Evolutionary conservation across 2,888 invertebrate genomes (phyloP).

Genomic region (Tryphoninae sp.): DNA sequence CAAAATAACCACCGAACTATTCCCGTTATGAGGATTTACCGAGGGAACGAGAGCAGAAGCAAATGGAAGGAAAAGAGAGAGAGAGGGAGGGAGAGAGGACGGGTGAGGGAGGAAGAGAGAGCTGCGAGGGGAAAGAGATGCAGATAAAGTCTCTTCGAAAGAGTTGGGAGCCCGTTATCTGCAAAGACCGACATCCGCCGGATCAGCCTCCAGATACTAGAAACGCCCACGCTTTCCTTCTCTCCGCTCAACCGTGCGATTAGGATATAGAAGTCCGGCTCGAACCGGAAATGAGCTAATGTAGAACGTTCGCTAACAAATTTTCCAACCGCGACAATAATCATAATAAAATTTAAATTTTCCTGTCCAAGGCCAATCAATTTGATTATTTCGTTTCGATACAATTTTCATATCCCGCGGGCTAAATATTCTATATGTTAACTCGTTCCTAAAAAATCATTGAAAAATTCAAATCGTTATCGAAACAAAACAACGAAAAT

Average conservation of each 20-base stretch:
- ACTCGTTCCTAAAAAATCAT: background rate
- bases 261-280: constrained; percentile 58
- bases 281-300: constrained; percentile 61
- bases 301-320: constrained; percentile 34
- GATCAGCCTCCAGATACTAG: constrained; percentile 79
- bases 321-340: constrained; percentile 32
- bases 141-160: constrained; percentile 79
- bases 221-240: constrained; percentile 80
- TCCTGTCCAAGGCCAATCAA: background rate
- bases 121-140: constrained; percentile 56
- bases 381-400: background rate
- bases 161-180: constrained; percentile 77
- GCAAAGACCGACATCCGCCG: constrained; percentile 80
- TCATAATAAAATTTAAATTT: background rate
- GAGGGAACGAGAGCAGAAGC: constrained; percentile 57
- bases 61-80: constrained; percentile 56
- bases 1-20: background rate
- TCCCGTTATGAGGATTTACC: constrained; percentile 41
- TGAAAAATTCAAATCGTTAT: background rate
- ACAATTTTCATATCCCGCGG: background rate
- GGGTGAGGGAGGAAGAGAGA: constrained; percentile 58
- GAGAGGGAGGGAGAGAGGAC: constrained; percentile 54
- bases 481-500: background rate
- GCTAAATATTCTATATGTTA: background rate
- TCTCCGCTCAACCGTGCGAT: constrained; percentile 64